These are phyloP conservation scores for Empidonax traillii DNA, from an alignment of 2,113 vertebrate genomes.

Conservation along the genomic window DNA sequence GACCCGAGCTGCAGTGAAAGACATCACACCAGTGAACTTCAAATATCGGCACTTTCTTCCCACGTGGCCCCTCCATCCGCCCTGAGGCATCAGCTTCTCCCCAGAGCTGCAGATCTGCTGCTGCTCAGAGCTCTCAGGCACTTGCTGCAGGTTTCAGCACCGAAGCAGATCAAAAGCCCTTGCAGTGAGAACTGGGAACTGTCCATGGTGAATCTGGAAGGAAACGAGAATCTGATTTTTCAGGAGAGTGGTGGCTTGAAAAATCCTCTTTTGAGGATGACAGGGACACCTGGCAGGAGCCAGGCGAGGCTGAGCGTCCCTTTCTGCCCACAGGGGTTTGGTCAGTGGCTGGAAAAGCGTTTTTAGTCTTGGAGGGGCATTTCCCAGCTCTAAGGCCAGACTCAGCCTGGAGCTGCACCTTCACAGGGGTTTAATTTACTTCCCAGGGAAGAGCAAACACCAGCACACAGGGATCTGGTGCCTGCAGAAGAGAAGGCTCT, in stretches of 20 bases:
- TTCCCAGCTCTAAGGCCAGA: background rate
- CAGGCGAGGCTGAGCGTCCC: too few relatives aligned
- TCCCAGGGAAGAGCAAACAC: background rate
- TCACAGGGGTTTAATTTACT: background rate
- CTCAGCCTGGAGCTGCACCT: background rate
- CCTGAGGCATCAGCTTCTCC: background rate
- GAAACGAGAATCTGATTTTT: background rate
- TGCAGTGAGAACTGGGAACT: accelerated
- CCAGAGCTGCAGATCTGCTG: too few relatives aligned
- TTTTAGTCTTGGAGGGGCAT: background rate
- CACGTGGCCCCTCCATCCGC: accelerated
- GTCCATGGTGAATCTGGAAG: background rate
- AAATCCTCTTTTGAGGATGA: background rate
- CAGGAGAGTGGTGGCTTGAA: background rate
- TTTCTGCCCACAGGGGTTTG: background rate
- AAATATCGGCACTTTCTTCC: background rate
- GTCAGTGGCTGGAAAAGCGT: background rate
- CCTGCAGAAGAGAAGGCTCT: background rate
- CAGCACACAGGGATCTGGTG: background rate
- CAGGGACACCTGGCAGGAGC: background rate
- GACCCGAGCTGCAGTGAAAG: background rate
- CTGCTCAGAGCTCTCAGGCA: background rate
- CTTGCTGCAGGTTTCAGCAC: background rate
- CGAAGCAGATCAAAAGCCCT: background rate
- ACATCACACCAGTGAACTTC: background rate